Evolutionary conservation across 2,888 invertebrate genomes (phyloP).

Genomic region (Drosophila sordidula): DNA sequence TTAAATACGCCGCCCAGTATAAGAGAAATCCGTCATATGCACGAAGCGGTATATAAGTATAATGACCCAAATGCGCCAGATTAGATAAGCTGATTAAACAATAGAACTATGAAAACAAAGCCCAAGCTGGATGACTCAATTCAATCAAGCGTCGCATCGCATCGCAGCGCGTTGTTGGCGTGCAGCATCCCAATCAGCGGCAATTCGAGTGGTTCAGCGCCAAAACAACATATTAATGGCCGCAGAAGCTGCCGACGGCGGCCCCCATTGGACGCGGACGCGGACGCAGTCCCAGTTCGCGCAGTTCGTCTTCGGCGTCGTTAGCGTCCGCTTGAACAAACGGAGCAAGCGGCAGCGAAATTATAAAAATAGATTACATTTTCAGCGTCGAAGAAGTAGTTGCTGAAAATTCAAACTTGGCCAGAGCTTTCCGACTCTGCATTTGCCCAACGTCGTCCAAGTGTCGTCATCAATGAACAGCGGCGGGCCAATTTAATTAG

Average conservation of each 20-base stretch:
- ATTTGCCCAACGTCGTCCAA: slow-evolving; percentile 30
- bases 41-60: not conserved
- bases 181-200: slow-evolving; percentile 54
- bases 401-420: slow-evolving; percentile 72
- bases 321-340: slow-evolving; percentile 34
- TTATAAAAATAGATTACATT: slow-evolving; percentile 73
- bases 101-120: slow-evolving; percentile 44
- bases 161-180: slow-evolving; percentile 3
- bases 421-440: slow-evolving; percentile 57
- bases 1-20: too few relatives aligned
- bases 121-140: slow-evolving; percentile 57
- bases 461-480: slow-evolving; percentile 70
- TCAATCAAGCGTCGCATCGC: slow-evolving; percentile 61
- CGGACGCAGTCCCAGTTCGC: slow-evolving; percentile 3
- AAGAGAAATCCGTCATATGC: too few relatives aligned
- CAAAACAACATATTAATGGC: slow-evolving; percentile 26
- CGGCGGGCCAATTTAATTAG: slow-evolving; percentile 50
- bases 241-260: slow-evolving; percentile 3
- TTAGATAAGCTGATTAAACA: slow-evolving; percentile 76
- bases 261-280: slow-evolving; percentile 7
- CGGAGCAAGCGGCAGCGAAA: slow-evolving; percentile 41
- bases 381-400: slow-evolving; percentile 56
- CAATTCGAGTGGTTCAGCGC: slow-evolving; percentile 43
- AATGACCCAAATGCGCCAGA: slow-evolving; percentile 55
- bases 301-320: slow-evolving; percentile 47